Evolutionary conservation across 2,888 invertebrate genomes (phyloP), one percentile per base, ranked within the genome.

Genomic region (Tanypteryx hageni): DNA sequence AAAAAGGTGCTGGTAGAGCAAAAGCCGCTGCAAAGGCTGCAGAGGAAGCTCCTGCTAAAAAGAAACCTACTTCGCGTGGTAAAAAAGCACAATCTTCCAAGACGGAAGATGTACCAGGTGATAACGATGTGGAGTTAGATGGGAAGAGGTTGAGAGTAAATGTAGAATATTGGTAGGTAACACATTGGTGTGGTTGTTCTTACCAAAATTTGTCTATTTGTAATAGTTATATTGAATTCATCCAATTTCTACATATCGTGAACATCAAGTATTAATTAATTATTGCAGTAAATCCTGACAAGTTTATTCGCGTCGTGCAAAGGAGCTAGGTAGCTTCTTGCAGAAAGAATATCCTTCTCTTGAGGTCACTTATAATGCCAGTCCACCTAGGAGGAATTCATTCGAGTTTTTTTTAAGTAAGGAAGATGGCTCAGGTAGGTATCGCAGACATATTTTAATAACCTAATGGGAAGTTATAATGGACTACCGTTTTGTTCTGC

Each of bases 341-440:
- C 89, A 56, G 89, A 44, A 44, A 44, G 89, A 89, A 89, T 89
- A 44, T 44, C 89, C 89, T 2, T 31, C 61, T 9, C 89, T 89
- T 89, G 89, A 89, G 31, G 89, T 89, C 68, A 44, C 64, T 14
- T 89, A 64, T 44, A 89, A 89, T 89, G 44, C 64, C 64, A 89
- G 10, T 59, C 89, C 89, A 92, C 94, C 94, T 58, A 92, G 93
- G 18, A 93, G 93, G 85, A 94, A 93, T 92, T 93, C 93, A 31
- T 94, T 94, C 93, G 94, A 94, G 92, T 93, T 94, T 92, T 92
- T 93, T 16, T 92, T 93, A 14, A 44, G 57, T 56, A 92, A 93
- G 86, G 81, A 58, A 61, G 93, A 93, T 93, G 93, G 93, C 27
- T 84, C 92, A 84, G 93, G 93, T 93, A 92, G 92, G 92, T 92